Conservation (phyloP, 1,140 invertebrate species). For the Triops cancriformis region DNA sequence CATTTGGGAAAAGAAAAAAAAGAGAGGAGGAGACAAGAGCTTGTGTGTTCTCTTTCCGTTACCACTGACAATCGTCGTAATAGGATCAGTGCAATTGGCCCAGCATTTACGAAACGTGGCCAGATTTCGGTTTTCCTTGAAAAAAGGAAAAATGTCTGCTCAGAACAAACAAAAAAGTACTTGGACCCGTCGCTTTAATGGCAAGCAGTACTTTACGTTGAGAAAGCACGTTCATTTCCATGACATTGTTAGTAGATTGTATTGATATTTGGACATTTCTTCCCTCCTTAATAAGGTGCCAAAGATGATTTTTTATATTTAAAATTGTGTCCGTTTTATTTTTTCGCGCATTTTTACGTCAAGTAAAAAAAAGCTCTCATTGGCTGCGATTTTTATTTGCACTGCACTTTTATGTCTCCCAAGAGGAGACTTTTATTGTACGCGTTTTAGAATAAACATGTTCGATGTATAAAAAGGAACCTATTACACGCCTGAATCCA, state of each 20-base stretch:
- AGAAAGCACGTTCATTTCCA: background rate
- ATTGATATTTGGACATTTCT: slow-evolving; percentile 6
- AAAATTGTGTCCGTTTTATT: background rate
- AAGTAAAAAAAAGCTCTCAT: too few relatives aligned
- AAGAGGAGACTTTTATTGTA: too few relatives aligned
- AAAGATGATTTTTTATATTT: slow-evolving; percentile 6
- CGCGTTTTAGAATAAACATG: too few relatives aligned
- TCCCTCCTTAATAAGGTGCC: background rate
- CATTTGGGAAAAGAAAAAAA: background rate
- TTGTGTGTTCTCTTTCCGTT: too few relatives aligned
- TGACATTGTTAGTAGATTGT: background rate
- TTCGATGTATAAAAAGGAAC: too few relatives aligned
- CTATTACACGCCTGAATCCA: too few relatives aligned
- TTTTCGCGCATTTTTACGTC: background rate
- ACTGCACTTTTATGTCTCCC: too few relatives aligned
- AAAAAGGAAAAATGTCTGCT: background rate
- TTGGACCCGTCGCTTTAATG: too few relatives aligned
- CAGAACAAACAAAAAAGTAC: background rate
- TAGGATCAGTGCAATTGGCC: slow-evolving; percentile 9
- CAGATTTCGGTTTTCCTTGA: background rate
- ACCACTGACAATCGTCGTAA: background rate
- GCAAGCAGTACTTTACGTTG: too few relatives aligned
- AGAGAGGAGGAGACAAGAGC: too few relatives aligned
- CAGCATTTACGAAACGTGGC: background rate
- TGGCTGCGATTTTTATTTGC: too few relatives aligned